Percentiles rank a stretch among this genome's conserved stretches.
phyloP scores from a whole-genome alignment of 2,113 vertebrate species.

The Verasper variegatus region DNA sequence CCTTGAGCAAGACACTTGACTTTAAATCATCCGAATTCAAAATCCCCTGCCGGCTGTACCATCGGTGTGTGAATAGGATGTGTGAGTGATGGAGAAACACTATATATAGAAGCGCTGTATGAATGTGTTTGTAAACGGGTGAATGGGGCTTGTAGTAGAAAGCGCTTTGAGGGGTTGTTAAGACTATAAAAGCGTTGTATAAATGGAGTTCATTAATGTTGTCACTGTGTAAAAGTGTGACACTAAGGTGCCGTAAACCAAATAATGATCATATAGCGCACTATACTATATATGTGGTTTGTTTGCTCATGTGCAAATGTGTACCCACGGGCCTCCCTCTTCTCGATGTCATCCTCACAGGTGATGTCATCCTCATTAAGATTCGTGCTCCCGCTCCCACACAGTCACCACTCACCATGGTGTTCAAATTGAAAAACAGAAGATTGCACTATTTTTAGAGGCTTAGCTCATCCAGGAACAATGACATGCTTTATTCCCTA shows the following conservation, averaged over 20 bases:
- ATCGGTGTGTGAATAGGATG: not conserved
- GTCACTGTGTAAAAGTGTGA: not conserved
- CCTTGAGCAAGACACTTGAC: not conserved
- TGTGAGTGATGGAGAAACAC: not conserved
- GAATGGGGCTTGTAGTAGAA: conserved; percentile 8
- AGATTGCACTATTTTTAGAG: conserved; percentile 44
- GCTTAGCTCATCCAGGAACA: conserved; percentile 28
- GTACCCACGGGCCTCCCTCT: conserved; percentile 9
- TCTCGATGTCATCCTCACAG: conserved; percentile 38
- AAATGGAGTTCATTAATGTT: not conserved
- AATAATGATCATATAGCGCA: not conserved
- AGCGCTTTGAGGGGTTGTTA: not conserved
- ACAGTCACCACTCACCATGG: conserved; percentile 2
- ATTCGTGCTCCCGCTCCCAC: conserved; percentile 23
- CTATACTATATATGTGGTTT: not conserved
- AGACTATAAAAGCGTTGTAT: not conserved
- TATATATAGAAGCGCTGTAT: not conserved
- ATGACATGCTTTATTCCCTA: conserved; percentile 30
- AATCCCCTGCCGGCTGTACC: not conserved
- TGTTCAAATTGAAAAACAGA: conserved; percentile 30
- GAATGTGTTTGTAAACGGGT: not conserved
- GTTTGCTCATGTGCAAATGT: conserved; percentile 12
- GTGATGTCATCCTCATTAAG: conserved; percentile 57
- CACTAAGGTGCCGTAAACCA: not conserved
- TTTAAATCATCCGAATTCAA: not conserved